Evolutionary conservation across 1,140 invertebrate genomes (phyloP), one percentile per base, ranked within the genome.

Genomic region (Frieseomelitta varia): DNA sequence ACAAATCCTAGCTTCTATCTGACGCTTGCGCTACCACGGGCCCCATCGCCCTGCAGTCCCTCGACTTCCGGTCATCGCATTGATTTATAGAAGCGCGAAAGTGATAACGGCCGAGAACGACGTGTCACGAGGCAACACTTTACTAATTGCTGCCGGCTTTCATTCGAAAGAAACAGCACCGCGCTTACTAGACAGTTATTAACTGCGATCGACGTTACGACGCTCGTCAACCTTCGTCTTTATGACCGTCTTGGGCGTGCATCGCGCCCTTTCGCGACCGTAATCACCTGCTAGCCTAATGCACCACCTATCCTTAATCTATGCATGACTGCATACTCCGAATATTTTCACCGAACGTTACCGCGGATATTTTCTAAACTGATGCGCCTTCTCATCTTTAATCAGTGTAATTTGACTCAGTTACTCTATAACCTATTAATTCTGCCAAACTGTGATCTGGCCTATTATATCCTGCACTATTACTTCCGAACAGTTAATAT

Each of bases 151-250:
- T 68, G 72, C n/a, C 69, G 27, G 34, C 39, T 14, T 27, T n/a
- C 67, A 67, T 10, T 19, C 24, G 85, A 87, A 85, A 88, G 85
- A 87, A 88, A 68, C 72, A 47, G 81, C 77, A 83, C 73, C 82
- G 74, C 68, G 72, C 68, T 88, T 85, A 82, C 79, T 71, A 82
- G 84, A 89, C 86, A 88, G 87, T 88, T 88, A 88, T 89, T 89
- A 89, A 88, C 76, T 79, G 87, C 84, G 80, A 88, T 88, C 76
- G 79, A 88, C 84, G 84, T 63, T 81, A 69, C 69, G 81, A 79
- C 39, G 69, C 80, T 86, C 80, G 83, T 81, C 87, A 81, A 55
- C 55, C 69, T 58, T 68, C 79, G 80, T 77, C 71, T 85, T 89
- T 81, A 89, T 76, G 73, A 34, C 39, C 67, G 84, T 34, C 74